Conservation (phyloP, 2,113 vertebrate species). For the Poeciliopsis retropinna region DNA sequence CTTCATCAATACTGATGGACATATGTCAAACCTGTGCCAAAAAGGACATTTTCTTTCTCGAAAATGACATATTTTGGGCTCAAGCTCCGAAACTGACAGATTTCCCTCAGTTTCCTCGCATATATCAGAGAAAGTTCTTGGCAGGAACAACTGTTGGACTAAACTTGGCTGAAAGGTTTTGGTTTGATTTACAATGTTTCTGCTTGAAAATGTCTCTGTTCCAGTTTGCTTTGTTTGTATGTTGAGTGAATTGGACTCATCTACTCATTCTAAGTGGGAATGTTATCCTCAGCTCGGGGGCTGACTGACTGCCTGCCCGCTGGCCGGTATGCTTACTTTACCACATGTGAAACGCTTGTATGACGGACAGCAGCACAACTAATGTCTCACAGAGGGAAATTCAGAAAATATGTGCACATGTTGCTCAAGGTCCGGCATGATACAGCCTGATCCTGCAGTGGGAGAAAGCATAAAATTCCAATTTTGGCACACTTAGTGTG, state of each 20-base stretch:
- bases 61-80: background rate
- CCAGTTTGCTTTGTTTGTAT: conserved; percentile 5
- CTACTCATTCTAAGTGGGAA: conserved; percentile 47
- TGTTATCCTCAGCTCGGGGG: conserved; percentile 44
- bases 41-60: background rate
- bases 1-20: too few relatives aligned
- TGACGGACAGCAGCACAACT: conserved; percentile 47
- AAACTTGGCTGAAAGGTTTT: conserved; percentile 35
- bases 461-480: background rate
- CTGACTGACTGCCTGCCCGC: conserved; percentile 12
- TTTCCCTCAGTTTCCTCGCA: conserved; percentile 17
- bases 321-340: conserved; percentile 19
- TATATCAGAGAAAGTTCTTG: conserved; percentile 2
- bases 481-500: conserved; percentile 7
- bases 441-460: conserved; percentile 20
- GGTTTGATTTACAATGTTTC: conserved; percentile 55
- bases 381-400: conserved; percentile 48
- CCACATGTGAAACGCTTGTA: conserved; percentile 45
- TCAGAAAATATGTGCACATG: conserved; percentile 63
- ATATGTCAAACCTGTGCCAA: background rate
- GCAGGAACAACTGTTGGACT: conserved; percentile 8
- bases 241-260: conserved; percentile 48
- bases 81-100: background rate
- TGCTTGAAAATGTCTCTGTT: conserved; percentile 40
- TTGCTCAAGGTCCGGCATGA: conserved; percentile 52